Conservation (phyloP, 1,140 invertebrate species). For the Helicoverpa armigera region DNA sequence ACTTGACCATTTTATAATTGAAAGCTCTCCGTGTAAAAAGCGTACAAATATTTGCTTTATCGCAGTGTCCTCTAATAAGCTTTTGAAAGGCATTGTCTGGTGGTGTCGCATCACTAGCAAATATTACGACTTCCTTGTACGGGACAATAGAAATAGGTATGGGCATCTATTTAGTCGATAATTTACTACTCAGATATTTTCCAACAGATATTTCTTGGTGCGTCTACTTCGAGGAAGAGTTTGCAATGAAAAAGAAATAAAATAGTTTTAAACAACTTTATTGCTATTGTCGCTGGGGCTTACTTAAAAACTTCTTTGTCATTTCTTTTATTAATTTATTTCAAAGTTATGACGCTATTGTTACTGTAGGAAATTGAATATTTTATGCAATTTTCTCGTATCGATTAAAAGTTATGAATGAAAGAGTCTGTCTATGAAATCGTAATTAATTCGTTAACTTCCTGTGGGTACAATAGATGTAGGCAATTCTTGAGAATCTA, state of each 20-base stretch:
- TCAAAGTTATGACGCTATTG: too few relatives aligned
- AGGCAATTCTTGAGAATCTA: neutral
- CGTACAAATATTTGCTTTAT: neutral
- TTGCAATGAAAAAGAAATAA: neutral
- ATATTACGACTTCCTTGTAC: conserved; percentile 20
- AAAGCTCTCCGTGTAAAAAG: neutral
- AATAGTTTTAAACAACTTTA: too few relatives aligned
- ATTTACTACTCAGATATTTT: neutral
- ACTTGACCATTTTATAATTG: conserved; percentile 18
- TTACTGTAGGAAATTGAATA: too few relatives aligned
- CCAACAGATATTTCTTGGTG: neutral
- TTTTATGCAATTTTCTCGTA: too few relatives aligned
- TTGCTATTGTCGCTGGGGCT: too few relatives aligned
- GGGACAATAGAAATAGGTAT: conserved; percentile 6
- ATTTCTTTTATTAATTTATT: too few relatives aligned
- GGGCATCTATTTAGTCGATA: neutral
- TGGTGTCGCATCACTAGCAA: conserved; percentile 7
- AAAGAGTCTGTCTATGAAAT: too few relatives aligned
- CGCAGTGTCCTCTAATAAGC: neutral
- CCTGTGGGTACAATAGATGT: neutral
- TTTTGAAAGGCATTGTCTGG: conserved; percentile 12
- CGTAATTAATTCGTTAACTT: neutral
- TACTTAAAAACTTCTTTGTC: too few relatives aligned
- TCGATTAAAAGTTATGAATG: too few relatives aligned
- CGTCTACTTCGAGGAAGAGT: neutral